Percentiles rank a stretch among this genome's conserved stretches.
Conservation (phyloP, 2,888 invertebrate genomes). For the Agrochola circellaris region DNA sequence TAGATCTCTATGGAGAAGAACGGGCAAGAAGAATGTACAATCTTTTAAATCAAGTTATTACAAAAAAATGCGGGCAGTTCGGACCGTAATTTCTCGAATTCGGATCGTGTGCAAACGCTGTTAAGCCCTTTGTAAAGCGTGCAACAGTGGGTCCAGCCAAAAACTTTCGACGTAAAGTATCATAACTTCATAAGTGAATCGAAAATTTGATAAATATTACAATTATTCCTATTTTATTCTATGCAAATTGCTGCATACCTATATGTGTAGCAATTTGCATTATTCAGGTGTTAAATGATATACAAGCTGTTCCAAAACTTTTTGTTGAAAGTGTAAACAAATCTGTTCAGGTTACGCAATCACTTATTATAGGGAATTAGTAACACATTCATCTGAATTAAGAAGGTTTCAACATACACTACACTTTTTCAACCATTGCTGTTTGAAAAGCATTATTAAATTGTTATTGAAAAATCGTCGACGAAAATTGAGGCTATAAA, state of each 20-base stretch:
- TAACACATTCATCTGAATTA: not conserved
- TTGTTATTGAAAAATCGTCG: not conserved
- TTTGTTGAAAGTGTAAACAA: not conserved
- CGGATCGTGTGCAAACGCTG: not conserved
- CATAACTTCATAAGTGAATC: not conserved
- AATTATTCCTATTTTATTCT: no score
- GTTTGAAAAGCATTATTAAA: not conserved
- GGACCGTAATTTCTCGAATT: not conserved
- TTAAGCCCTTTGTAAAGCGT: not conserved
- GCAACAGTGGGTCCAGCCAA: not conserved
- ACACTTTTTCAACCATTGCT: not conserved
- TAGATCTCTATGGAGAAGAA: no score
- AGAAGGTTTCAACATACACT: no score
- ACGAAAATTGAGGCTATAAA: not conserved
- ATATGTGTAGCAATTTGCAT: not conserved
- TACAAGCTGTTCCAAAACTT: not conserved
- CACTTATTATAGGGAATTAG: not conserved
- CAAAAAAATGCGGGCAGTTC: not conserved
- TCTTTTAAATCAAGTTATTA: no score
- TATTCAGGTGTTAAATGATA: not conserved
- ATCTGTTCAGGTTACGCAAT: not conserved
- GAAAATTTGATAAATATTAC: not conserved
- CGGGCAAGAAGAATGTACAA: no score
- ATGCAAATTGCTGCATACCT: not conserved
- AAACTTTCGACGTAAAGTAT: constrained; percentile 1